Evolutionary conservation across 2,113 vertebrate species (phyloP), one percentile per base, ranked within the genome.

Genomic region (Rhinoptilus africanus): DNA sequence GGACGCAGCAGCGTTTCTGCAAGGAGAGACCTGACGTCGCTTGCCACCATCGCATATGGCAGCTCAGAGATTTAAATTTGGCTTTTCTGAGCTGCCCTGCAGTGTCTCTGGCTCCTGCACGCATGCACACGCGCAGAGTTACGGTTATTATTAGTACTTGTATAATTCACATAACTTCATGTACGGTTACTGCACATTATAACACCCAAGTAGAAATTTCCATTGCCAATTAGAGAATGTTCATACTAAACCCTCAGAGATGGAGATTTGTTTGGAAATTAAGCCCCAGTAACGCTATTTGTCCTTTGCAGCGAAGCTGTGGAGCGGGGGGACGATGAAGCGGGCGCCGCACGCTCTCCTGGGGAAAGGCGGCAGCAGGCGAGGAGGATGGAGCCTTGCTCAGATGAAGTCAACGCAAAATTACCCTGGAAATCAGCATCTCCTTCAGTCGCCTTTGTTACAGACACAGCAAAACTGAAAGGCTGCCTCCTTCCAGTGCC

Each of bases 271-370:
- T 39, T 76, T 68, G 59, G 79, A 26, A 66, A 34, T 10, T 3
- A 14, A 23, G 15, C 28, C 28, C 34, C 8, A 30, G 4, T 59
- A 10, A 43, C 2, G 19, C 9, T 50, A 1, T 74, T 78, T 85
- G 35, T 60, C 39, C 71, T 41, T 69, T 1, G 13, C 79, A 74
- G 66, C 10, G 63, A 16, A 32, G 64, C 57, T 0, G 13, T 37
- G 89, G 59, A 12, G 16, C 0, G 0, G 19, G 9, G 7, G 26
- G 14, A 57, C 0, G 2, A 16, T 1, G 11, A 24, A 21, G 47
- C 1, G 2, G 50, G 45, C 24, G 60, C 41, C 2, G 2, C 4
- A 0, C 2, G 24, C 62, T 60, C 50, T 14, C 9, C 37, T 3
- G 10, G 26, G 51, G 14, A 24, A 43, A n/a, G 56, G 37, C 0